These are phyloP conservation scores for Drosophila prostipennis DNA, from an alignment of 2,888 invertebrate species.

Conservation along the genomic window DNA sequence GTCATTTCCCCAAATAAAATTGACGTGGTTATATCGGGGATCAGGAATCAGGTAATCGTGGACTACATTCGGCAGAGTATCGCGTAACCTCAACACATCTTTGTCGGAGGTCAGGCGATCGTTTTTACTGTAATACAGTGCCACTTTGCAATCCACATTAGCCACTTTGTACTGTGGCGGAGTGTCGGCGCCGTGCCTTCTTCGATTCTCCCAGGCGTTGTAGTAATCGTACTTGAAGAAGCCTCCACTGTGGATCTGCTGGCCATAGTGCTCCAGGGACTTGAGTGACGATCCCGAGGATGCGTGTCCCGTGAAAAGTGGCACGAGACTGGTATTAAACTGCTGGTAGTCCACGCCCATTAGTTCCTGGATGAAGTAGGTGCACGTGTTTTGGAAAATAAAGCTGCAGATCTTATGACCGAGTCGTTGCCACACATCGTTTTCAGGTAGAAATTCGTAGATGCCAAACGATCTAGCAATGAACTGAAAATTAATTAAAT, in stretches of 20 bases:
- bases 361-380: conserved; percentile 84
- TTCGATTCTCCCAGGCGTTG: conserved; percentile 56
- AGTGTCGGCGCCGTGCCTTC: conserved; percentile 27
- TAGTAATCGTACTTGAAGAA: conserved; percentile 86
- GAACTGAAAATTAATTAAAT: neutral
- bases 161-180: conserved; percentile 84
- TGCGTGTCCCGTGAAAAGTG: conserved; percentile 86
- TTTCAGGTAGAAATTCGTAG: conserved; percentile 57
- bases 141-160: conserved; percentile 84
- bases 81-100: conserved; percentile 63
- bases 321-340: conserved; percentile 85
- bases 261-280: conserved; percentile 86
- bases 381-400: conserved; percentile 57
- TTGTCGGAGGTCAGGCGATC: conserved; percentile 84
- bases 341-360: conserved; percentile 83
- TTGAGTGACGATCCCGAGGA: conserved; percentile 86
- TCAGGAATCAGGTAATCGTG: conserved; percentile 49
- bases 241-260: conserved; percentile 80
- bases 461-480: conserved; percentile 41
- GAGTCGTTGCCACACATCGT: conserved; percentile 33
- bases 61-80: conserved; percentile 68
- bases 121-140: conserved; percentile 58
- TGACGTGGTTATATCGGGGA: conserved; percentile 52
- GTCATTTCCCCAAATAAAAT: conserved; percentile 53
- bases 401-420: conserved; percentile 29